phyloP scores from a whole-genome alignment of 2,797 vertebrate species.

The Leuciscus waleckii region DNA sequence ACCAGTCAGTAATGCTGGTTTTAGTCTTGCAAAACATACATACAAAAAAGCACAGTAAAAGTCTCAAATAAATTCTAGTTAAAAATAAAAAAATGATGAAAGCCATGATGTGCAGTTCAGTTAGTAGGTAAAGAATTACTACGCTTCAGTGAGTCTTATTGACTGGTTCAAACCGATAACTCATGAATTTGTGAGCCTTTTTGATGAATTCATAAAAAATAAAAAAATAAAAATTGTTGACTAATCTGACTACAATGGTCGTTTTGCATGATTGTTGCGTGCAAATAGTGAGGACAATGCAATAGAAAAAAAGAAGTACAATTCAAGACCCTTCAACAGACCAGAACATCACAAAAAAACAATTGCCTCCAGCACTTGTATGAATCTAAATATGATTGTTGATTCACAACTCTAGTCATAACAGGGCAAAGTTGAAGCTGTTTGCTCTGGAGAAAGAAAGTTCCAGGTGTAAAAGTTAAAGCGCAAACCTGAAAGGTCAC shows the following conservation, averaged over 20 bases:
- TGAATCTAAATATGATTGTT: neutral
- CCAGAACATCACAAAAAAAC: neutral
- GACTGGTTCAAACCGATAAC: neutral
- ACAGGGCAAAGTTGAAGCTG: neutral
- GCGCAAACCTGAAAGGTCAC: neutral
- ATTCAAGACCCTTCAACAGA: neutral
- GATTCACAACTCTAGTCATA: neutral
- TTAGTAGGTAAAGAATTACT: neutral
- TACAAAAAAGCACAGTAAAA: neutral
- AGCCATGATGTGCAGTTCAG: neutral
- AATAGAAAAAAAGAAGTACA: neutral
- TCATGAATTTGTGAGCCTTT: neutral
- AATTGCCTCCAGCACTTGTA: neutral
- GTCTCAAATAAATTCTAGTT: too few species aligned
- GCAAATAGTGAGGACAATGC: neutral
- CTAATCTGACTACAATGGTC: neutral
- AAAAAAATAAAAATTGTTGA: neutral
- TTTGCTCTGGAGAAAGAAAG: neutral
- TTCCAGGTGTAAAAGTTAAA: neutral
- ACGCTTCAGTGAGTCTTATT: neutral
- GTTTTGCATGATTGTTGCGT: neutral
- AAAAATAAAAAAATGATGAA: neutral
- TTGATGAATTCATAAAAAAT: neutral
- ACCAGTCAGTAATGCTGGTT: neutral
- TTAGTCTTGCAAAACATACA: neutral